Evolutionary conservation across 1,140 invertebrate genomes (phyloP).

Genomic region (Homarus americanus): DNA sequence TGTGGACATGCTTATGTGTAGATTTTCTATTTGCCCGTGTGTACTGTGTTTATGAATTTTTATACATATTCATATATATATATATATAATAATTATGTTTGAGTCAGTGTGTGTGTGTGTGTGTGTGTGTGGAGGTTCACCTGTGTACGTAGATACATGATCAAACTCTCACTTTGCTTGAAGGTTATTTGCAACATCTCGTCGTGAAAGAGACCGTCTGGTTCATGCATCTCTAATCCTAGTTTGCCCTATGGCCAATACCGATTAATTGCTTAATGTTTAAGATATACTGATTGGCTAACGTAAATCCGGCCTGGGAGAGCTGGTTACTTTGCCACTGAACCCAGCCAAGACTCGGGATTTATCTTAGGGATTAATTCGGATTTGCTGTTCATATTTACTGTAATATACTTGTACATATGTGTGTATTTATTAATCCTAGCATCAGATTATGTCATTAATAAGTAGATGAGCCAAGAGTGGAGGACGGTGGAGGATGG

Average conservation of each 20-base stretch:
- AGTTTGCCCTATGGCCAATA: neutral
- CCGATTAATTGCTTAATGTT: constrained; percentile 10
- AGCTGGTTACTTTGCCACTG: neutral
- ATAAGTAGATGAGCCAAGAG: neutral
- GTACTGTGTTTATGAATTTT: too few species aligned
- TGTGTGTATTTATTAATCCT: constrained; percentile 32
- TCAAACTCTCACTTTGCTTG: too few species aligned
- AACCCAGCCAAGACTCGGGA: constrained; percentile 21
- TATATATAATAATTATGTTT: too few species aligned
- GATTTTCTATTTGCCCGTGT: too few species aligned
- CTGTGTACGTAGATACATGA: too few species aligned
- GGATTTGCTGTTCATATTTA: constrained; percentile 17
- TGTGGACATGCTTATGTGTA: too few species aligned
- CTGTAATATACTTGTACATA: constrained; percentile 26
- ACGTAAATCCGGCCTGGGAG: too few species aligned
- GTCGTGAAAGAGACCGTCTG: too few species aligned
- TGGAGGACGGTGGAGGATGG: neutral
- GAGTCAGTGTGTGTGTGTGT: too few species aligned
- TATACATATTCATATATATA: too few species aligned
- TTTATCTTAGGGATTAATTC: constrained; percentile 10
- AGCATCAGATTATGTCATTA: constrained; percentile 8
- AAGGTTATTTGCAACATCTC: too few species aligned
- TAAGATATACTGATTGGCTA: constrained; percentile 1
- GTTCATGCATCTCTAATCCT: constrained; percentile 11
- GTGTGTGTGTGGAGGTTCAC: too few species aligned